A percentile compares a stretch with the other conserved stretches of the same genome.
Conservation (phyloP, 2,888 invertebrate genomes). For the Lissocephala sabroskyi region DNA sequence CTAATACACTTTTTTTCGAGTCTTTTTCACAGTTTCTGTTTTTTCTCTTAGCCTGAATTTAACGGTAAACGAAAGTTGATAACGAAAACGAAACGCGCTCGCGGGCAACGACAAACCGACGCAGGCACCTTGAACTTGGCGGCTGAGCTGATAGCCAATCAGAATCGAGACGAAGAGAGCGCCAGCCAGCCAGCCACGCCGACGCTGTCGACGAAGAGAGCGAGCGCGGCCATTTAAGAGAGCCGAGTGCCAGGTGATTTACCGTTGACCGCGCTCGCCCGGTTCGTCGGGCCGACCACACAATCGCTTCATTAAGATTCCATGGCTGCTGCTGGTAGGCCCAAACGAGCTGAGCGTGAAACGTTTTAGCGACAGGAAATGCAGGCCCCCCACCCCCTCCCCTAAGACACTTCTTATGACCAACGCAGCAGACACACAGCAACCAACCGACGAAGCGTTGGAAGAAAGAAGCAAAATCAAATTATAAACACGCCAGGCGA, state of each 20-base stretch:
- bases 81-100: too few species aligned
- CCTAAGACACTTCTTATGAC: too few species aligned
- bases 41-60: constrained; percentile 10
- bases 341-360: constrained; percentile 26
- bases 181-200: not conserved
- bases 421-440: constrained; percentile 1
- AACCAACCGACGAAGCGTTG: constrained; percentile 27
- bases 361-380: constrained; percentile 51
- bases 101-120: too few species aligned
- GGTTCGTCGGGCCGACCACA: constrained; percentile 34
- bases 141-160: constrained; percentile 11
- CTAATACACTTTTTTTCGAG: too few species aligned
- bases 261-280: too few species aligned
- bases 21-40: constrained; percentile 9
- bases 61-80: constrained; percentile 4
- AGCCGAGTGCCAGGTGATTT: too few species aligned
- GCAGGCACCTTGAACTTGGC: too few species aligned
- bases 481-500: constrained; percentile 58
- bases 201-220: not conserved
- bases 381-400: constrained; percentile 29
- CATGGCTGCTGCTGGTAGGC: constrained; percentile 28
- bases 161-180: constrained; percentile 18
- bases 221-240: too few species aligned
- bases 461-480: constrained; percentile 57
- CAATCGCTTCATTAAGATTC: constrained; percentile 63